Base-by-base conservation (phyloP, 2,888 invertebrate species). In the Erannis defoliaria region DNA sequence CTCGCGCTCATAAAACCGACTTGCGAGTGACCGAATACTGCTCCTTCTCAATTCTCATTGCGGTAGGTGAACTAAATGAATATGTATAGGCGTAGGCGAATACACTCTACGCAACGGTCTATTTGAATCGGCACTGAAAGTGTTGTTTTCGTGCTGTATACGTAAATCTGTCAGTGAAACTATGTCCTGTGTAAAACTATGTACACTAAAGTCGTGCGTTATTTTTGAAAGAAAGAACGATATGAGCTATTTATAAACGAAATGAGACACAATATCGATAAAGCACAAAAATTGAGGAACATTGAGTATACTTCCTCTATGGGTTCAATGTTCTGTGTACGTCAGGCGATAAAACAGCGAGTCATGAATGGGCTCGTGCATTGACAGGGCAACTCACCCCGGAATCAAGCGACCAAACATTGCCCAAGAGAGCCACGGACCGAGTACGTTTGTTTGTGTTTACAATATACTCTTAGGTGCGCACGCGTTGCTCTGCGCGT, bases 251-350 rank as follows among this genome's bases (percentile, higher is more conserved):
- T 73, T 68, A 74, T 74, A 75, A 73, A 73, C 66, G 68, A 67
- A 58, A 62, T 67, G 66, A 73, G 60, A 68, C 67, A 71, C 68
- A 77, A 80, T 85, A 85, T 81, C 76, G 71, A 73, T 72, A 72
- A 68, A 72, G 75, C 75, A 77, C 83, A 81, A 87, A 87, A 88
- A 88, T 83, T 84, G 81, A 85, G 84, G 81, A 88, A 85, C 82
- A 85, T 83, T 76, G 78, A 79, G 60, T 50, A 85, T 86, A 86
- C 87, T 91, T 90, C 90, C 90, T 87, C 86, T 88, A 81, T 51
- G 88, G 80, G 92, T 90, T 92, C 92, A 92, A 89, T 81, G 92
- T 84, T 85, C 92, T 86, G 80, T 76, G 70, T 79, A 87, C 88
- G 89, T 89, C 88, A 87, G 78, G 77, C 79, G 91, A 91, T 91